phyloP scores from a whole-genome alignment of 2,888 invertebrate species.

The Euplagia quadripunctaria region DNA sequence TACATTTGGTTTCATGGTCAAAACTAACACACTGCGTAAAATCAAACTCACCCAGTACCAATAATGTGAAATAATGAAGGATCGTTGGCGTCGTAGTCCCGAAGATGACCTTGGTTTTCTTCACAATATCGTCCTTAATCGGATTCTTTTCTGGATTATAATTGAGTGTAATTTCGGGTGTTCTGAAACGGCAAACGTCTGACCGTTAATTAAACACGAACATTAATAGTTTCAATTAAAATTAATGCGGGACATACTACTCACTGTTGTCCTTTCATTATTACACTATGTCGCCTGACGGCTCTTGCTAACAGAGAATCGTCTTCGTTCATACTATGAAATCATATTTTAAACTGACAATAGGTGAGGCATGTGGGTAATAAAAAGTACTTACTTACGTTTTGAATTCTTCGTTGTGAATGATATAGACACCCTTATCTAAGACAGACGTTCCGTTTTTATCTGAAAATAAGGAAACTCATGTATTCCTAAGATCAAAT shows the following conservation, averaged over 20 bases:
- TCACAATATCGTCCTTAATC: slow-evolving; percentile 35
- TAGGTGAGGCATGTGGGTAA: slow-evolving; percentile 42
- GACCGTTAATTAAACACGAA: slow-evolving; percentile 22
- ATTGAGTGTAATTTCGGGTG: slow-evolving; percentile 43
- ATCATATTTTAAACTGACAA: slow-evolving; percentile 33
- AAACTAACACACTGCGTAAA: not conserved
- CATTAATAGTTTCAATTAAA: slow-evolving; percentile 34
- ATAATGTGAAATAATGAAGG: slow-evolving; percentile 55
- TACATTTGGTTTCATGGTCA: not conserved
- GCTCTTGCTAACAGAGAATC: slow-evolving; percentile 66
- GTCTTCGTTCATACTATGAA: slow-evolving; percentile 71
- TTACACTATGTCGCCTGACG: slow-evolving; percentile 53
- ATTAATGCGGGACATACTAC: slow-evolving; percentile 35
- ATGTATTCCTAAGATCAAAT: slow-evolving; percentile 27
- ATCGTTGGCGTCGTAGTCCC: slow-evolving; percentile 40
- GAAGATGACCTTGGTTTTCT: slow-evolving; percentile 44
- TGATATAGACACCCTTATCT: slow-evolving; percentile 68
- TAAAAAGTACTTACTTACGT: slow-evolving; percentile 73
- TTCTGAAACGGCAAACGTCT: slow-evolving; percentile 44
- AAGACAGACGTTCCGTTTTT: slow-evolving; percentile 61
- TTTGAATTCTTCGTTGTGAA: slow-evolving; percentile 66
- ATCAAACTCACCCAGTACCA: slow-evolving; percentile 60
- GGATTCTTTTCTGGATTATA: slow-evolving; percentile 50
- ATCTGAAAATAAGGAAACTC: slow-evolving; percentile 63
- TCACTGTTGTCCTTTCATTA: slow-evolving; percentile 61